phyloP scores from a whole-genome alignment of 1,140 invertebrate genomes.

The Orius insidiosus region DNA sequence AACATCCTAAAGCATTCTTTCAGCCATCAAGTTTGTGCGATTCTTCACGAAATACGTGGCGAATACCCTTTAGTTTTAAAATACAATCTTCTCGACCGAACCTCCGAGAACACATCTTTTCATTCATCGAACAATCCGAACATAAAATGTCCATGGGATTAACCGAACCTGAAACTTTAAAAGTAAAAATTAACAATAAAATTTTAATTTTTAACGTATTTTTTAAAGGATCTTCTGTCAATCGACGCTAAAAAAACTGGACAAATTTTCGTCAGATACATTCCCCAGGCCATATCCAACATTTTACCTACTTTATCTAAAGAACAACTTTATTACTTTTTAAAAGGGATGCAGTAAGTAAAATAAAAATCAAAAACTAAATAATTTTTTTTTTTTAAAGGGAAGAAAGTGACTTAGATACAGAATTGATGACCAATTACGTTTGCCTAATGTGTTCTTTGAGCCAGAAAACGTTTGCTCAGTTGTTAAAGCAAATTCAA shows the following conservation, averaged over 20 bases:
- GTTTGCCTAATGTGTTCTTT: constrained; percentile 16
- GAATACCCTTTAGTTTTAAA: constrained; percentile 37
- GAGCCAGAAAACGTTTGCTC: constrained; percentile 15
- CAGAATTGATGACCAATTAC: constrained; percentile 16
- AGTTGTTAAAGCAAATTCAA: constrained; percentile 15
- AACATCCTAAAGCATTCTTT: constrained; percentile 6
- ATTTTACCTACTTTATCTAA: constrained; percentile 15
- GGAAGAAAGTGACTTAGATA: constrained; percentile 16
- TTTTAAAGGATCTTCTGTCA: constrained; percentile 19
- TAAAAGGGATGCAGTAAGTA: constrained; percentile 18
- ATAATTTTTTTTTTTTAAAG: no score
- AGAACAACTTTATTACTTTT: constrained; percentile 15
- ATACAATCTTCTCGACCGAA: constrained; percentile 38
- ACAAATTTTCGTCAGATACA: constrained; percentile 17
- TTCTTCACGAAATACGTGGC: constrained; percentile 35
- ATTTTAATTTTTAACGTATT: background rate
- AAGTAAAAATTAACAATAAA: constrained; percentile 16
- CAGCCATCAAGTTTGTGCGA: constrained; percentile 44
- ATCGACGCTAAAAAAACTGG: constrained; percentile 19
- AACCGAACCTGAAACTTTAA: constrained; percentile 17
- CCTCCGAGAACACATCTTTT: constrained; percentile 29
- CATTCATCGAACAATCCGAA: constrained; percentile 17
- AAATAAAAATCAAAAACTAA: no score
- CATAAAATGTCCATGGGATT: constrained; percentile 15
- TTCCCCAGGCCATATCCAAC: constrained; percentile 9